Evolutionary conservation across 2,797 vertebrate genomes (phyloP), one percentile per base, ranked within the genome.

Genomic region (Falco rusticolus): DNA sequence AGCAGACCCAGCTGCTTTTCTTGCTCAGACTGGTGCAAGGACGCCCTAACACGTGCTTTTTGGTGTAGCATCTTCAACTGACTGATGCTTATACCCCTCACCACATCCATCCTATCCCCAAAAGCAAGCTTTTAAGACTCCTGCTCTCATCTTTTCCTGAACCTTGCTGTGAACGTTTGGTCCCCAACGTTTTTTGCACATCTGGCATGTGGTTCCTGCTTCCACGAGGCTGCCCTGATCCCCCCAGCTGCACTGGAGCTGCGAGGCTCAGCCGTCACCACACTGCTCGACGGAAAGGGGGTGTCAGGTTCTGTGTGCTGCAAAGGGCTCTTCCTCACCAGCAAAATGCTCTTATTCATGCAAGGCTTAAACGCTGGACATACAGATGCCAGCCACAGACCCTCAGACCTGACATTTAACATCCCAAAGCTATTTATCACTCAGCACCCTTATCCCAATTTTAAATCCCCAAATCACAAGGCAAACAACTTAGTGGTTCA

Each of bases 391-490:
- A 94, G 57, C 48, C 60, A 63, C 68, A 78, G n/a, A 45, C 63
- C 79, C 81, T 90, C 85, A 81, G 90, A 86, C 50, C 76, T 91
- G 91, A 95, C 90, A 68, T 56, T 71, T 24, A 66, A 77, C 95
- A 96, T 93, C 96, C 82, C 87, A 74, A 90, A 96, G 78, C 87
- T 78, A 90, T 97, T 97, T 94, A 63, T 96, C 96, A 92, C 89
- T 96, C 94, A 54, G 75, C 82, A 71, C 70, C 92, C 96, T 96
- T 60, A 94, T 80, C 81, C 94, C 63, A 59, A 33, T 72, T 91
- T 69, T 76, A 96, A 95, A 91, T 75, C 79, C 91, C 71, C 86
- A 41, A 96, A 91, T 91, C 97, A 95, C 95, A 92, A 96, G 56
- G 95, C 96, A 97, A 97, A 97, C 94, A 96, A 79, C 85, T 88